Conservation (phyloP, 2,888 invertebrate genomes). For the Gryllus longicercus region DNA sequence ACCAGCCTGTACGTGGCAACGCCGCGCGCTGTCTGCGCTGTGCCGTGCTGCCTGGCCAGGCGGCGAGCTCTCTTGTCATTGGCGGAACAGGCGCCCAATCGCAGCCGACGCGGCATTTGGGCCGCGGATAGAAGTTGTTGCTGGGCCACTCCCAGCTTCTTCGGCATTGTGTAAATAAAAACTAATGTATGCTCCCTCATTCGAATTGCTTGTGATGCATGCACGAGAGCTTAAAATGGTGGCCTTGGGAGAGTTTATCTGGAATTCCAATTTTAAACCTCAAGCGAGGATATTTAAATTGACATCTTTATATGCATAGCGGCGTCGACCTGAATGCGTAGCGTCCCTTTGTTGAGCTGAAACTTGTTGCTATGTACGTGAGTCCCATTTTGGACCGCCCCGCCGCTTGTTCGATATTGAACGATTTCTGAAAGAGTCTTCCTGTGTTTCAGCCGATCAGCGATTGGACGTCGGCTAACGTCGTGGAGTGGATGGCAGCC, state of each 20-base stretch:
- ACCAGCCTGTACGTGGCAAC: slow-evolving; percentile 33
- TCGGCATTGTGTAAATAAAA: slow-evolving; percentile 17
- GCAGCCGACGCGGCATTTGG: slow-evolving; percentile 24
- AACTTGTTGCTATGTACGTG: too few species aligned
- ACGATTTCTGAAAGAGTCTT: too few species aligned
- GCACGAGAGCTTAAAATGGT: not conserved
- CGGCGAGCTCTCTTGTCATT: slow-evolving; percentile 27
- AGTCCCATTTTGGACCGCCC: too few species aligned
- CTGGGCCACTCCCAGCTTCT: slow-evolving; percentile 31
- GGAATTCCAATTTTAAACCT: not conserved
- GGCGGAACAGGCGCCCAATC: slow-evolving; percentile 27
- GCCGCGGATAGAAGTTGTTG: slow-evolving; percentile 30
- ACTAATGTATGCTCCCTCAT: slow-evolving; percentile 2
- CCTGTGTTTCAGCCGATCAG: slow-evolving; percentile 57
- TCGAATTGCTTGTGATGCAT: not conserved
- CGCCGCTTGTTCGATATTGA: too few species aligned
- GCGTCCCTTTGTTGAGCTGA: too few species aligned
- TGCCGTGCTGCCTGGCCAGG: slow-evolving; percentile 29
- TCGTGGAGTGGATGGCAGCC: slow-evolving; percentile 73
- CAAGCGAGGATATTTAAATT: not conserved
- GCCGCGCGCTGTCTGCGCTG: slow-evolving; percentile 28
- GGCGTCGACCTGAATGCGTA: too few species aligned
- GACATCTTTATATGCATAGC: too few species aligned
- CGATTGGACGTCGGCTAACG: slow-evolving; percentile 67
- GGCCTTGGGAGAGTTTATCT: not conserved